Base-by-base conservation (phyloP, 2,113 vertebrate genomes). In the Mesoclemmys tuberculata region DNA sequence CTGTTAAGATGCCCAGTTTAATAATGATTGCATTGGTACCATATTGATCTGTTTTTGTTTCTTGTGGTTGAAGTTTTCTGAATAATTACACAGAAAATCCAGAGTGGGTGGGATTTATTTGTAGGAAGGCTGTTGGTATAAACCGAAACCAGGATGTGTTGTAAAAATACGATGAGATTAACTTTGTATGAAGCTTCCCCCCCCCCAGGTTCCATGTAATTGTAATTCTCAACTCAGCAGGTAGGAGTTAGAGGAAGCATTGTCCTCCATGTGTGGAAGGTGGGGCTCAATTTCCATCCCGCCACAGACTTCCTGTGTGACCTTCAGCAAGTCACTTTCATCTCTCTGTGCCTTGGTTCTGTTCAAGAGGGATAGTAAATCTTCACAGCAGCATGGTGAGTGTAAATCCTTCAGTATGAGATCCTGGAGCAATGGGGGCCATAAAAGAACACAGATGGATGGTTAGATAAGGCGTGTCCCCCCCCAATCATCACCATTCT, bases 1-100 rank as follows among this genome's bases (percentile, higher is more conserved):
- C 82, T 93, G 97, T 96, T 95, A 93, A 93, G 93, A 90, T 90
- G 55, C 5, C 87, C 75, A 92, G 29, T 82, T 87, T 84, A 85
- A 88, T 91, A 96, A 87, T 0, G 22, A 90, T 52, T 71, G 19
- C 82, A 89, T 44, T 91, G 80, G 92, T 92, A 93, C 49, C 38
- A 85, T 58, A 90, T 89, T 87, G 91, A 95, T 95, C 93, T 91
- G 2, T 93, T 88, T 93, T 90, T 52, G 71, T 88, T 64, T 80
- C 10, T 82, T 88, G 68, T n/a, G 87, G 78, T 64, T 58, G 48
- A 91, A 68, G 5, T 95, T 95, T 91, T 94, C 81, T 90, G 78
- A 94, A 83, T n/a, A 19, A 48, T 49, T 80, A 51, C 46, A 86
- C 48, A 95, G 93, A 88, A 94, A 94, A 81, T 8, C 80, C 31